Base-by-base conservation (phyloP, 2,113 vertebrate genomes). In the Hyperopisus bebe region DNA sequence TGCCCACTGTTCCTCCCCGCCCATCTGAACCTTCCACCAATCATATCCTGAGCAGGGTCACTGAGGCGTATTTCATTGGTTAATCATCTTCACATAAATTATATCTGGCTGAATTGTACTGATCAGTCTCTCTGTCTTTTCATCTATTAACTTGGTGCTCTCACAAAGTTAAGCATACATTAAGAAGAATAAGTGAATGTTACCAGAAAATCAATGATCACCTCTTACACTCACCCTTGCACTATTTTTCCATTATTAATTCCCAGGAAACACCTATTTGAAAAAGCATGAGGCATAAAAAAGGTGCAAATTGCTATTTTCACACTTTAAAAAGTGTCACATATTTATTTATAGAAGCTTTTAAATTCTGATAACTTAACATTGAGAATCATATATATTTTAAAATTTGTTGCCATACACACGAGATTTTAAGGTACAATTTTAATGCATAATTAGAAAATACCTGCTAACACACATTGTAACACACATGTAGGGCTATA, bases 211-310 rank as follows among this genome's bases (percentile, higher is more conserved):
- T 55, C n/a, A 87, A 53, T 8, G 48, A 51, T 55, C 27, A 35
- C 85, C 48, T 87, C 48, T 15, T 87, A 27, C 50, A 86, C 10
- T 53, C 11, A 87, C 55, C n/a, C 53, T 35, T 53, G n/a, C 85
- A 87, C n/a, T 53, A 8, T 35, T 87, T 87, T 39, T 19, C 31
- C 85, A 87, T 51, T 53, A 87, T 87, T 51, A 51, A 86, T 86
- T 87, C 27, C 35, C 27, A 55, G 31, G 50, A 53, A 87, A 35
- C 48, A 53, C 85, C 85, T 19, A 55, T 87, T 87, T 87, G 13
- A 87, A 27, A 24, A 47, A 39, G 85, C 50, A 21, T 55, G 48
- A 86, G 50, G 50, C 47, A 39, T 31, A 8, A 87, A 86, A 86
- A 50, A 87, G 31, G 27, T 87, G 27, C 47, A 53, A 87, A 87